Conservation (phyloP, 2,797 vertebrate species). For the Rhynchotus rufescens region DNA sequence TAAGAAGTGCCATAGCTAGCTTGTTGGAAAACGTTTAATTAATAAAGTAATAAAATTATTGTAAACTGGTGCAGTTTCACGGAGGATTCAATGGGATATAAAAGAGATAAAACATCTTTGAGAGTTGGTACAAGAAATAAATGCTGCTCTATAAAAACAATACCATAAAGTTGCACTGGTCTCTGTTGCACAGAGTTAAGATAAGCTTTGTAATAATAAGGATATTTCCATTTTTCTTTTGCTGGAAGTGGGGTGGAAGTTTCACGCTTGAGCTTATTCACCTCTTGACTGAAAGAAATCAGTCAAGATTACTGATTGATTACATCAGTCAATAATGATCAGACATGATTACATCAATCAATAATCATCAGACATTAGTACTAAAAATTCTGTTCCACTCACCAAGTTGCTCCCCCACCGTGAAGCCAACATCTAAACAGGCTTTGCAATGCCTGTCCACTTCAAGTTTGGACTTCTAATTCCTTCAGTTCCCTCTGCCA, state of each 20-base stretch:
- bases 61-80: conserved; percentile 87
- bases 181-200: conserved; percentile 46
- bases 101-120: conserved; percentile 83
- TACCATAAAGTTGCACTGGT: conserved; percentile 65
- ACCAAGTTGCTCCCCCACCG: not conserved
- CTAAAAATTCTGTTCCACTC: not conserved
- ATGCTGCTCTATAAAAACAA: conserved; percentile 76
- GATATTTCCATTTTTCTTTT: conserved; percentile 24
- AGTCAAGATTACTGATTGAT: too few species aligned
- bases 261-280: not conserved
- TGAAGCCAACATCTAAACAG: not conserved
- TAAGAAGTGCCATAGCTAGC: conserved; percentile 88
- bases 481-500: not conserved
- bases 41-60: conserved; percentile 91
- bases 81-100: conserved; percentile 85
- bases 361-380: not conserved
- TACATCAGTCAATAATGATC: too few species aligned
- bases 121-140: conserved; percentile 82
- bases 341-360: too few species aligned
- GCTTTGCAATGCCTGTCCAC: not conserved
- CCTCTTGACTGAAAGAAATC: not conserved
- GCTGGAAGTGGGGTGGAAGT: not conserved
- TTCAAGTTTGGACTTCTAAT: not conserved
- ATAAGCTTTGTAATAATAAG: conserved; percentile 62
- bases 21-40: conserved; percentile 90